Conservation (phyloP, 2,888 invertebrate species). For the Sarcophaga carnaria region DNA sequence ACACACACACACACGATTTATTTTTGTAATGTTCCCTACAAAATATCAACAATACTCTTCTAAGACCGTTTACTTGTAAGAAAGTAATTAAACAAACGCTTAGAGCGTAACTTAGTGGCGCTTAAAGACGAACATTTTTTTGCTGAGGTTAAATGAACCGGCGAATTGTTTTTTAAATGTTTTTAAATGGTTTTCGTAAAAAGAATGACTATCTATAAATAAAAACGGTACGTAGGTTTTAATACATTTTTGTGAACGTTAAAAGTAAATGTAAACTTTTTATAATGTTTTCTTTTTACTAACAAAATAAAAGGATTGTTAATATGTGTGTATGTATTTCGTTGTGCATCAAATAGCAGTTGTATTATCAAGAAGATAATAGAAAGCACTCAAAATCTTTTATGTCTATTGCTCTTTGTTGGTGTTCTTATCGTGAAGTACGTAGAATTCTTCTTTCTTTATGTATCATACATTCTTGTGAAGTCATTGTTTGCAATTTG, state of each 20-base stretch:
- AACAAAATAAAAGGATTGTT: conserved; percentile 19
- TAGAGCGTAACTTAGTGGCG: conserved; percentile 21
- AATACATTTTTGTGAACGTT: background rate
- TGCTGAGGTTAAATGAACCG: background rate
- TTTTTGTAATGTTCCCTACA: too few relatives aligned
- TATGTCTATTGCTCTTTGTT: background rate
- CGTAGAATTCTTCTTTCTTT: conserved; percentile 16
- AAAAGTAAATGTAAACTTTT: conserved; percentile 27
- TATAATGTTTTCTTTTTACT: conserved; percentile 15
- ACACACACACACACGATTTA: too few relatives aligned
- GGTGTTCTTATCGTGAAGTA: conserved; percentile 7
- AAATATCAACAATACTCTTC: too few relatives aligned
- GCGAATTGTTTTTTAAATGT: conserved; percentile 23
- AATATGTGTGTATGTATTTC: conserved; percentile 19
- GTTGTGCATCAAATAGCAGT: conserved; percentile 7
- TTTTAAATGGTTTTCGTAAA: conserved; percentile 19
- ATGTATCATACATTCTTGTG: background rate
- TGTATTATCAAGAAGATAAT: conserved; percentile 6
- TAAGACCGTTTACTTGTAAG: too few relatives aligned
- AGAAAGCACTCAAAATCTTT: conserved; percentile 15
- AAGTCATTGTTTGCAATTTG: conserved; percentile 43
- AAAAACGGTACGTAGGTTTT: background rate
- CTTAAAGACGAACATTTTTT: background rate
- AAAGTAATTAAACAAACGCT: conserved; percentile 25
- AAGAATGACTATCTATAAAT: background rate